Percentiles rank a stretch among this genome's conserved stretches.
Conservation (phyloP, 2,113 vertebrate genomes). For the Piaya cayana region DNA sequence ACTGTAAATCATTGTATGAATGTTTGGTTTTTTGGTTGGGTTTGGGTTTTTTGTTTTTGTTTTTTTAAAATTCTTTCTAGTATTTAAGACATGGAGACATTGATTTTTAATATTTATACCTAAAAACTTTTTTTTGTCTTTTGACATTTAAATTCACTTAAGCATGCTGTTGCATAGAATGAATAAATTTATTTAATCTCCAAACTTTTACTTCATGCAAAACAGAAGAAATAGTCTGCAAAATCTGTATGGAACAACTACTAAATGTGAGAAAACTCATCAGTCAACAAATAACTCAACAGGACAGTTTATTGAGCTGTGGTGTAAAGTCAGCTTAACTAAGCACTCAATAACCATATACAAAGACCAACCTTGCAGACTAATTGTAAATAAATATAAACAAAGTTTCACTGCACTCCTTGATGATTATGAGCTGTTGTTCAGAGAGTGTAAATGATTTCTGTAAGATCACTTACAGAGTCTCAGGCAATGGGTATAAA, state of each 20-base stretch:
- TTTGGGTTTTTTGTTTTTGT: no score
- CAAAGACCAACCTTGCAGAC: background rate
- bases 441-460: background rate
- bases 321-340: background rate
- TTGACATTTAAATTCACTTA: background rate
- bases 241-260: background rate
- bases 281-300: background rate
- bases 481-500: background rate
- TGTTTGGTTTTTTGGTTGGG: background rate
- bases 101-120: background rate
- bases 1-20: background rate
- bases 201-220: background rate
- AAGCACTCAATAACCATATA: background rate
- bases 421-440: background rate
- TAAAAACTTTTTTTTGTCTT: background rate
- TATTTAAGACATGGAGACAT: background rate
- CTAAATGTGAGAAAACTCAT: slow-evolving; percentile 7
- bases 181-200: background rate
- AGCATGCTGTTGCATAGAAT: background rate
- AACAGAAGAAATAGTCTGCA: background rate
- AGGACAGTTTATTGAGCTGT: background rate
- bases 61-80: background rate
- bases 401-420: background rate
- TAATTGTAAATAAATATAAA: background rate
- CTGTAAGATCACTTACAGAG: background rate